These are phyloP conservation scores for Zoanthus sansibaricus DNA, from an alignment of 92 coral and sea anemone species.

Conservation along the genomic window DNA sequence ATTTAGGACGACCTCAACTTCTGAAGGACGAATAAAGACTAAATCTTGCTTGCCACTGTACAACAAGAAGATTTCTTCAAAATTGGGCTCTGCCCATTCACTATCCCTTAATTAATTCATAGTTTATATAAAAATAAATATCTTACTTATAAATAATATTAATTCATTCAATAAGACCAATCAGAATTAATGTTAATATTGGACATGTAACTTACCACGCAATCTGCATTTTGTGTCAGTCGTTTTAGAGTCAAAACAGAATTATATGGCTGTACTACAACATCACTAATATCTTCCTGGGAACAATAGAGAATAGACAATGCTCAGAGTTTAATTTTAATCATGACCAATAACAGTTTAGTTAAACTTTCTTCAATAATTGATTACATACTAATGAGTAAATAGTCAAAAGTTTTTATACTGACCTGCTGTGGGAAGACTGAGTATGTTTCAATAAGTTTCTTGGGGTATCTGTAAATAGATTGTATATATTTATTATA, in stretches of 20 bases:
- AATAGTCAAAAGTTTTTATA: neutral
- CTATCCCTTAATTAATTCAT: too few relatives aligned
- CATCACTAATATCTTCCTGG: slow-evolving; percentile 99
- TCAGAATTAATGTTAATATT: neutral
- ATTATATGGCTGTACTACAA: slow-evolving; percentile 97
- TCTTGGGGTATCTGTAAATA: slow-evolving; percentile 86
- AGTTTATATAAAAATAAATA: too few relatives aligned
- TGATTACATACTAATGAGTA: neutral
- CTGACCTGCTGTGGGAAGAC: slow-evolving; percentile 98
- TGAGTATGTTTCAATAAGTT: slow-evolving; percentile 95
- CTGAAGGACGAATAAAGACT: too few relatives aligned
- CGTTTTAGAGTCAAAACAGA: slow-evolving; percentile 95
- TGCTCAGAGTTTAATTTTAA: neutral
- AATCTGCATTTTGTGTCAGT: slow-evolving; percentile 98
- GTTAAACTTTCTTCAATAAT: too few relatives aligned
- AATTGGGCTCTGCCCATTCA: too few relatives aligned
- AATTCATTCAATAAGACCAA: too few relatives aligned
- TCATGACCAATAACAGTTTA: neutral
- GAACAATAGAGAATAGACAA: slow-evolving; percentile 11
- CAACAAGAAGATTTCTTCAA: too few relatives aligned
- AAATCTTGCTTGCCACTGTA: too few relatives aligned
- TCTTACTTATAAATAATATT: too few relatives aligned
- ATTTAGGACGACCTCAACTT: too few relatives aligned
- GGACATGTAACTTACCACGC: slow-evolving; percentile 78
- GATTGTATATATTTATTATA: too few relatives aligned